A percentile compares a stretch with the other conserved stretches of the same genome.
Conservation (phyloP, 1,140 invertebrate genomes). For the Drosophila leontia region DNA sequence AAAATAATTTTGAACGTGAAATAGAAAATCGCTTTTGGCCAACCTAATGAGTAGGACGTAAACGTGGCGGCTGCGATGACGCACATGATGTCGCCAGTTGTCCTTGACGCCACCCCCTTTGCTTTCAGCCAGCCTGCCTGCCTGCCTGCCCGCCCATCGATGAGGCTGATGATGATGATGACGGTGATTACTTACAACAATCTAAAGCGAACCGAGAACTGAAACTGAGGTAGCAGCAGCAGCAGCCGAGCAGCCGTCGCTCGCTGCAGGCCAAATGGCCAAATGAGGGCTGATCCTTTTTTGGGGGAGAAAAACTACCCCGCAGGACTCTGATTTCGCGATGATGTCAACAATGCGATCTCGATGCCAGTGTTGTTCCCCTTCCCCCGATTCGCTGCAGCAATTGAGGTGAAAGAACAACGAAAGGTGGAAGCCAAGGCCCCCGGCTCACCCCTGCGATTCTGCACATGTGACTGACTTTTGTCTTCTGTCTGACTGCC, state of each 20-base stretch:
- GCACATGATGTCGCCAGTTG: constrained; percentile 81
- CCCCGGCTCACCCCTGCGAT: constrained; percentile 6
- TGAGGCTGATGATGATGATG: constrained; percentile 72
- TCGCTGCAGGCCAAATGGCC: constrained; percentile 65
- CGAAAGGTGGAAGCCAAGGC: constrained; percentile 60
- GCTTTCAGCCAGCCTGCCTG: background rate
- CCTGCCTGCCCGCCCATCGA: constrained; percentile 29
- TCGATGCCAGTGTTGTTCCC: constrained; percentile 47
- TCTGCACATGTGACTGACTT: constrained; percentile 72
- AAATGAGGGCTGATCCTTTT: constrained; percentile 71
- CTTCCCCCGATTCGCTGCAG: constrained; percentile 1
- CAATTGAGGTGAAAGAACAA: constrained; percentile 74
- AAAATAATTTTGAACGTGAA: constrained; percentile 38
- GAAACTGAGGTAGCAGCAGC: constrained; percentile 59
- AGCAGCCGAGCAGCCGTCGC: constrained; percentile 43
- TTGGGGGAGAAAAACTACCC: constrained; percentile 62
- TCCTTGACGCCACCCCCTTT: constrained; percentile 57
- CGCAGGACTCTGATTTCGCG: constrained; percentile 32
- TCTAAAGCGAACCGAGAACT: constrained; percentile 13
- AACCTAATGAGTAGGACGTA: constrained; percentile 65
- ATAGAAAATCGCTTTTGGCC: constrained; percentile 40
- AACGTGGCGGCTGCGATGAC: constrained; percentile 73
- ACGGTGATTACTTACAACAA: constrained; percentile 82
- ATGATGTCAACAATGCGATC: constrained; percentile 74
- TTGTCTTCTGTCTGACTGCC: constrained; percentile 65